These are phyloP conservation scores for Eupeodes latifasciatus DNA, from an alignment of 2,888 invertebrate species.

Conservation along the genomic window DNA sequence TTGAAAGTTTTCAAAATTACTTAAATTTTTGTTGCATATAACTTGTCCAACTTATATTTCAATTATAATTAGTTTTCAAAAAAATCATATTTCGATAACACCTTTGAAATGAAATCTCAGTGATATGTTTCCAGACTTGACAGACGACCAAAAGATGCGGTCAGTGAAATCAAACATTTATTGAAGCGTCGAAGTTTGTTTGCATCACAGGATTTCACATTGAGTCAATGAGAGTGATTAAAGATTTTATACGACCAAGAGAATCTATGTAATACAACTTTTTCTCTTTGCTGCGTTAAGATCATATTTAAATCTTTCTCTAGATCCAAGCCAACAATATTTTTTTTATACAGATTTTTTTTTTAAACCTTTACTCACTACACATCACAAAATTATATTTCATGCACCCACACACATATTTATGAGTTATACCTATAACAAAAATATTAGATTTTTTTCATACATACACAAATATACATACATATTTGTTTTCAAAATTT, in stretches of 20 bases:
- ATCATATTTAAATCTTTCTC: not conserved
- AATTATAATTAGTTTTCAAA: not conserved
- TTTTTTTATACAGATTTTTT: not conserved
- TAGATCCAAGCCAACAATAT: not conserved
- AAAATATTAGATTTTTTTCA: not conserved
- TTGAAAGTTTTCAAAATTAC: too few species aligned
- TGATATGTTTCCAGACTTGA: not conserved
- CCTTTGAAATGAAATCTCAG: not conserved
- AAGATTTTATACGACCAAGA: not conserved
- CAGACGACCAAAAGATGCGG: not conserved
- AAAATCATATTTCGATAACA: not conserved
- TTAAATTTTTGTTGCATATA: too few species aligned
- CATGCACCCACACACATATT: not conserved
- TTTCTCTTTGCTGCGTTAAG: not conserved
- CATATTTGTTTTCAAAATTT: not conserved
- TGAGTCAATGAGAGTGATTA: not conserved
- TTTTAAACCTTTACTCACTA: not conserved
- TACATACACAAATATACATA: not conserved
- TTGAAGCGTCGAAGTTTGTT: slow-evolving; percentile 2
- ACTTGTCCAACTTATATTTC: not conserved
- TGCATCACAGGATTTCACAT: not conserved
- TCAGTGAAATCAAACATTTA: not conserved
- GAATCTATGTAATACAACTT: too few species aligned
- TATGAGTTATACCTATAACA: not conserved
- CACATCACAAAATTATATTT: not conserved